Percentiles rank a stretch among this genome's conserved stretches.
phyloP scores from a whole-genome alignment of 2,888 invertebrate species.

The Liopterus haemorrhoidalis region DNA sequence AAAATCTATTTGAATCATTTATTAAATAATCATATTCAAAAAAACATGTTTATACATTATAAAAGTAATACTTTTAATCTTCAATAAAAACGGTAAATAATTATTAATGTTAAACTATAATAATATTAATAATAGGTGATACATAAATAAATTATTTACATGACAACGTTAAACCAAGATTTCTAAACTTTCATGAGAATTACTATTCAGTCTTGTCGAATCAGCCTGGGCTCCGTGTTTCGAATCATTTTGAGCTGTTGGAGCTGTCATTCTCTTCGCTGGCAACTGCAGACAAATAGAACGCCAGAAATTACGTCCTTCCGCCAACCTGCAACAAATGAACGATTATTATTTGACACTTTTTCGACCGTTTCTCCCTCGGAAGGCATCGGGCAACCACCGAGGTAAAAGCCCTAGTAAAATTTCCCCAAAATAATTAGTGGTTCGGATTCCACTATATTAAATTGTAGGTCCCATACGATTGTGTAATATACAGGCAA shows the following conservation, averaged over 20 bases:
- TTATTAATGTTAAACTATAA: slow-evolving; percentile 13
- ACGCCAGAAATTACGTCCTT: slow-evolving; percentile 60
- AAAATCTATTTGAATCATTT: no score
- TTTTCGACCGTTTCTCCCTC: no score
- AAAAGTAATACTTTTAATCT: slow-evolving; percentile 20
- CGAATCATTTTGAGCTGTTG: slow-evolving; percentile 19
- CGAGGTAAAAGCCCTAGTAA: no score
- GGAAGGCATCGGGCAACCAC: no score
- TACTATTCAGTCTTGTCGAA: slow-evolving; percentile 38
- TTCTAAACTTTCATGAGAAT: slow-evolving; percentile 38
- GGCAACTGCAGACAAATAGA: slow-evolving; percentile 59
- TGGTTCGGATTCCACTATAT: no score
- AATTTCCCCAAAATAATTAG: no score
- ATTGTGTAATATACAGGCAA: no score
- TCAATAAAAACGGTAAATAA: slow-evolving; percentile 16
- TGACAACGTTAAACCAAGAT: slow-evolving; percentile 37
- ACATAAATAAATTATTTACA: slow-evolving; percentile 21
- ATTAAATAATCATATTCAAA: no score
- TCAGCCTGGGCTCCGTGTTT: slow-evolving; percentile 28
- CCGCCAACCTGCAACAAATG: slow-evolving; percentile 33
- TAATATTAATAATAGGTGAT: slow-evolving; percentile 6
- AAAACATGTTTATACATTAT: no score
- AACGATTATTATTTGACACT: slow-evolving; percentile 33
- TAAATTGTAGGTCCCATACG: no score
- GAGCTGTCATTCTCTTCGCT: slow-evolving; percentile 40